Conservation (phyloP, 2,888 invertebrate species). For the Bembecia ichneumoniformis region DNA sequence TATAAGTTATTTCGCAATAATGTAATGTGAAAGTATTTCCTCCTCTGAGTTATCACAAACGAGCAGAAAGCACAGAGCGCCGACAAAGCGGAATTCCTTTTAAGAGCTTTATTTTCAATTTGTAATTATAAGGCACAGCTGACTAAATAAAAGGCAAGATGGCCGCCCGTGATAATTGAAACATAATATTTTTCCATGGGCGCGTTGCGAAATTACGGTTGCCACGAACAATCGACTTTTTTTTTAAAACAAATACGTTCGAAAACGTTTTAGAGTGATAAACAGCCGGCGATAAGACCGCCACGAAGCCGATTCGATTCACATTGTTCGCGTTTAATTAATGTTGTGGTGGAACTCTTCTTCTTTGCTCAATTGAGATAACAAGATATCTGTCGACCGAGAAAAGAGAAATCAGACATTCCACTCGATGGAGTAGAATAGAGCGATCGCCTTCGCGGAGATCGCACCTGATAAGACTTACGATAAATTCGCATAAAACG, state of each 20-base stretch:
- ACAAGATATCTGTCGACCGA: too few species aligned
- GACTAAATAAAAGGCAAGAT: slow-evolving; percentile 42
- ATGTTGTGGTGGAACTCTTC: too few species aligned
- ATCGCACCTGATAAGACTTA: too few species aligned
- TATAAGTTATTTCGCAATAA: too few species aligned
- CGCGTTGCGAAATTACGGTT: slow-evolving; percentile 26
- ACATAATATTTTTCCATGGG: slow-evolving; percentile 52
- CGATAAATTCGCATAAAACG: too few species aligned
- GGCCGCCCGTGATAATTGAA: slow-evolving; percentile 42
- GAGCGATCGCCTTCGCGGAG: too few species aligned
- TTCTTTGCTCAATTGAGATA: too few species aligned
- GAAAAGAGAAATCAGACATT: too few species aligned
- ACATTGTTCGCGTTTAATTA: too few species aligned
- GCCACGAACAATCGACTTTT: slow-evolving; percentile 7
- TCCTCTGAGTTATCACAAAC: slow-evolving; percentile 9
- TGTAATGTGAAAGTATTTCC: neutral
- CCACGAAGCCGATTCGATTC: neutral
- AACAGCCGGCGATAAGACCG: neutral
- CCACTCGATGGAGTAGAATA: too few species aligned
- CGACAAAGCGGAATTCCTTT: slow-evolving; percentile 7
- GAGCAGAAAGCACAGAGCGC: slow-evolving; percentile 8
- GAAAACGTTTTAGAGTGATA: slow-evolving; percentile 14
- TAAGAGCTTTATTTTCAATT: slow-evolving; percentile 38
- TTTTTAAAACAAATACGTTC: slow-evolving; percentile 17
- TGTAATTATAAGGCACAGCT: slow-evolving; percentile 35